Conservation (phyloP, 1,140 invertebrate species). For the Zaprionus camerounensis region DNA sequence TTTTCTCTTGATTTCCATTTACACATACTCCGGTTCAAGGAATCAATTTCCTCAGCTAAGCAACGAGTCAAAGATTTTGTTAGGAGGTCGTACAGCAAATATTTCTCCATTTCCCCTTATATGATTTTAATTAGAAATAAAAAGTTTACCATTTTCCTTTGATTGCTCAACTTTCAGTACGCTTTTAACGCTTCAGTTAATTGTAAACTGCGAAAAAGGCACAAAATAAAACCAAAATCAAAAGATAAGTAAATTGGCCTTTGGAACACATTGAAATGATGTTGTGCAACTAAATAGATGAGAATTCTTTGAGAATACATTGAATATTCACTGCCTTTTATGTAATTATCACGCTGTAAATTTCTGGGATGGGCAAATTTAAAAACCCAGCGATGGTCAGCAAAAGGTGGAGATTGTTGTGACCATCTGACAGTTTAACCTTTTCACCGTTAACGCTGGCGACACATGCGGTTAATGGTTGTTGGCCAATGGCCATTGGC, state of each 20-base stretch:
- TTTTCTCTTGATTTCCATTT: conserved; percentile 18
- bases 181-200: conserved; percentile 59
- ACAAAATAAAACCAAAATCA: conserved; percentile 20
- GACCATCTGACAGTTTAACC: conserved; percentile 9
- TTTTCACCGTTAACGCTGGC: conserved; percentile 17
- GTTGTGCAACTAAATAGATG: background rate
- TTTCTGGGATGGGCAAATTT: background rate
- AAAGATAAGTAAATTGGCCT: background rate
- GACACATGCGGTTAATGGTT: conserved; percentile 63
- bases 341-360: background rate
- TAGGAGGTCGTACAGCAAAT: background rate
- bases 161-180: conserved; percentile 33
- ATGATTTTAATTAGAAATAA: conserved; percentile 45
- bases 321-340: background rate
- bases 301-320: background rate
- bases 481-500: conserved; percentile 34
- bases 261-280: background rate
- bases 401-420: conserved; percentile 5
- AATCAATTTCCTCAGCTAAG: conserved; percentile 10
- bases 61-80: conserved; percentile 10
- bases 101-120: background rate
- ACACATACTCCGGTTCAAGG: background rate
- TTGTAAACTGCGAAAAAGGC: background rate
- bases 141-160: conserved; percentile 52
- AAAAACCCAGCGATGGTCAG: background rate